phyloP scores from a whole-genome alignment of 2,888 invertebrate genomes.

The Philonicus albiceps region DNA sequence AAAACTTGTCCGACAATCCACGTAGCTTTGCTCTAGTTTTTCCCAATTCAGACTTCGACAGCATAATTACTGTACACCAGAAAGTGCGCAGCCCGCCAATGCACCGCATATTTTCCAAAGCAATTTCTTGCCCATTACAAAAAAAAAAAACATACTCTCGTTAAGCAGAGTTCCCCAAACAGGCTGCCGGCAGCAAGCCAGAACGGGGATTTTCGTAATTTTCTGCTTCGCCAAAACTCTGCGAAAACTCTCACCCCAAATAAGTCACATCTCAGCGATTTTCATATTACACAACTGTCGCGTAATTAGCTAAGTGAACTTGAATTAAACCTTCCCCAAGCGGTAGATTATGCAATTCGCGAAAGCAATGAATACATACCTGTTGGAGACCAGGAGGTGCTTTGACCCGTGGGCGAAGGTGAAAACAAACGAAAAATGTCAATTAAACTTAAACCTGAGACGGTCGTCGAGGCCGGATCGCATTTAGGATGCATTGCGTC shows the following conservation, averaged over 20 bases:
- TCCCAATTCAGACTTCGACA: neutral
- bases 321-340: constrained; percentile 14
- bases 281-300: neutral
- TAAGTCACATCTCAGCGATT: neutral
- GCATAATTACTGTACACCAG: neutral
- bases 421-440: neutral
- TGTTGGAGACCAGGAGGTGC: neutral
- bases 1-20: neutral
- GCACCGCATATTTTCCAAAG: neutral
- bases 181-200: neutral
- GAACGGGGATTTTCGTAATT: neutral
- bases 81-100: neutral
- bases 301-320: constrained; percentile 22
- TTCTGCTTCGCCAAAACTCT: neutral
- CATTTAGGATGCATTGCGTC: neutral
- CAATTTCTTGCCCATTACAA: neutral
- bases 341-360: neutral
- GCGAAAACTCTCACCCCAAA: constrained; percentile 15
- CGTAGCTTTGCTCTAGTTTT: neutral
- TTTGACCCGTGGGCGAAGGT: neutral
- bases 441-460: constrained; percentile 25
- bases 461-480: neutral
- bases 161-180: neutral
- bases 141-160: neutral
- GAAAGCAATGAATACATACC: neutral